Evolutionary conservation across 2,888 invertebrate species (phyloP), one percentile per base, ranked within the genome.

Genomic region (Acanthosepion esculentum): DNA sequence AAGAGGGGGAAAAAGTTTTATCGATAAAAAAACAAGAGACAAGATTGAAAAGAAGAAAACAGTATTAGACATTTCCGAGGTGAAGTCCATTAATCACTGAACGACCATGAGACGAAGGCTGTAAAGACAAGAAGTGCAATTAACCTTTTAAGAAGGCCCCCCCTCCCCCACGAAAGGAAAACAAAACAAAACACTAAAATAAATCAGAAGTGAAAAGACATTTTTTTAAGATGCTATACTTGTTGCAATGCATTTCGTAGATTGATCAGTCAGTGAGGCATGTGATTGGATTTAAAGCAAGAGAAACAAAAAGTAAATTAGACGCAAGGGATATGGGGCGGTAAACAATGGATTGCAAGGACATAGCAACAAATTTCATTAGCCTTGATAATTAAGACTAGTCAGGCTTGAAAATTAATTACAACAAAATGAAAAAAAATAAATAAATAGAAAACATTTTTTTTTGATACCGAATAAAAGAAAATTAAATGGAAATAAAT

Each of bases 371-470:
- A 78, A 78, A 78, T 78, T 78, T 78, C 12, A 78, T 78, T 78
- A 78, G 29, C 29, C 78, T 78, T 78, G 29, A 78, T 78, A 78
- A 78, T 78, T 78, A 78, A 8, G 78, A 29, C 78, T 78, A 78
- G 78, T n/a, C 78, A 78, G 64, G 78, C 78, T 78, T 78, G 29
- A 78, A 78, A 78, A 78, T 78, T 78, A 78, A 78, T 78, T 78
- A 78, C 78, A 78, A 78, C 78, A 78, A 78, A 55, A 55, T 55
- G 55, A 10, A 8, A 78, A 78, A 78, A 78, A 29, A 78, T n/a
- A 78, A 78, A 26, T 23, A 26, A 26, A 64, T 29, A 3, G 23
- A 26, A 41, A 41, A 41, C 26, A 8, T 64, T 26, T 29, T 64
- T 64, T 64, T 26, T 64, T 26, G 8, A 64, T 64, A 64, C 26